A percentile compares a stretch with the other conserved stretches of the same genome.
These are phyloP conservation scores for Engraulis encrasicolus DNA, from an alignment of 2,113 vertebrate species.

Conservation along the genomic window DNA sequence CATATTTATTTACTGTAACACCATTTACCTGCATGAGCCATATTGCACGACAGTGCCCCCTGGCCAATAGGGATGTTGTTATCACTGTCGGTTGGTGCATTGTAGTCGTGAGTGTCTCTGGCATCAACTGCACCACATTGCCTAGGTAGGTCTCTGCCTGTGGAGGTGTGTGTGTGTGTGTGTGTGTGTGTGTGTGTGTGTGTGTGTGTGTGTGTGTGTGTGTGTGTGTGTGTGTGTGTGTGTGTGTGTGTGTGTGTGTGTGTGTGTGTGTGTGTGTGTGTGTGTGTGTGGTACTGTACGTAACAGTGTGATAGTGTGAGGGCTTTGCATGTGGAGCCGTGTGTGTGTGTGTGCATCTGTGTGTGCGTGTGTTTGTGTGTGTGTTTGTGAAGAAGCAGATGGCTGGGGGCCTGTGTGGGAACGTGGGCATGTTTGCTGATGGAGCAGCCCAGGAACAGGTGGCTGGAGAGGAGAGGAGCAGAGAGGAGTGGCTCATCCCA, in stretches of 20 bases:
- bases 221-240: neutral
- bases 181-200: neutral
- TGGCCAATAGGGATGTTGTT: no score
- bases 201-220: conserved; percentile 6
- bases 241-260: conserved; percentile 8
- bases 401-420: conserved; percentile 58
- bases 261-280: conserved; percentile 37
- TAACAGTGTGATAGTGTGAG: no score
- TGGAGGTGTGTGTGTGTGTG: neutral
- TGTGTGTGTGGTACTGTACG: no score
- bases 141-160: neutral
- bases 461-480: conserved; percentile 50
- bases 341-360: conserved; percentile 23
- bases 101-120: no score
- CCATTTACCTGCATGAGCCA: no score
- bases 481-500: conserved; percentile 46
- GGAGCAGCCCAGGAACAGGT: conserved; percentile 63
- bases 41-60: no score
- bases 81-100: no score
- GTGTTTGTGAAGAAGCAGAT: conserved; percentile 59
- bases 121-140: no score
- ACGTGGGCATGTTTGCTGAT: conserved; percentile 56
- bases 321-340: conserved; percentile 17
- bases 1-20: no score
- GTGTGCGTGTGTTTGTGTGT: conserved; percentile 29